Percentiles rank a stretch among this genome's conserved stretches.
Conservation (phyloP, 2,113 vertebrate species). For the Mionectes macconnelli region DNA sequence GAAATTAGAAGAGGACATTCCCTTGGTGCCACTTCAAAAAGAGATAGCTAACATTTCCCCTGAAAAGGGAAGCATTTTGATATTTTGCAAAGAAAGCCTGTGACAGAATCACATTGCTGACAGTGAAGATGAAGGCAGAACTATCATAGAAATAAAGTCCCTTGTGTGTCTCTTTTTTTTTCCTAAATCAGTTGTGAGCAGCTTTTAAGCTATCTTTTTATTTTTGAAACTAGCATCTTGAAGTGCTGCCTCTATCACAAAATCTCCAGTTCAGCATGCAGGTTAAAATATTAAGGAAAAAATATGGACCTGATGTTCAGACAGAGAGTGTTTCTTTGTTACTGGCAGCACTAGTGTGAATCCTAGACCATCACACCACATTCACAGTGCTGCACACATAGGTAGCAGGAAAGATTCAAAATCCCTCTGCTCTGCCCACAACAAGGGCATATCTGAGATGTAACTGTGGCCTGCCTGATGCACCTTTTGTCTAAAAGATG, state of each 20-base stretch:
- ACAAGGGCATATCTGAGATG: background rate
- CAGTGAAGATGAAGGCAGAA: background rate
- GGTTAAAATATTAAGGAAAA: background rate
- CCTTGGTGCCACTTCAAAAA: background rate
- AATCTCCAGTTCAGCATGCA: conserved; percentile 25
- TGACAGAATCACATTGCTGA: background rate
- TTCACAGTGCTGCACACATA: background rate
- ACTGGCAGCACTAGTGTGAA: background rate
- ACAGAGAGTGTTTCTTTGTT: background rate
- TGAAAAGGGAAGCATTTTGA: background rate
- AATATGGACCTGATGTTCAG: conserved; percentile 36
- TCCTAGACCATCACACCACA: background rate
- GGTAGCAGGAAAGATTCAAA: background rate
- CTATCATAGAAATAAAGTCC: background rate
- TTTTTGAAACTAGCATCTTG: background rate
- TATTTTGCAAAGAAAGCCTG: background rate
- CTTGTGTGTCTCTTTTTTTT: background rate
- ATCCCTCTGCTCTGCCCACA: background rate
- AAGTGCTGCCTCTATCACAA: conserved; percentile 29
- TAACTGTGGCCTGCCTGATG: background rate
- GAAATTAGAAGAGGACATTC: background rate
- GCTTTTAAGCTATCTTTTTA: conserved; percentile 26
- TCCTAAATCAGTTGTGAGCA: conserved; percentile 17
- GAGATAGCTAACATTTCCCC: background rate
- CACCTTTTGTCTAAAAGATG: background rate